Evolutionary conservation across 2,797 vertebrate species (phyloP).

Genomic region (Betta splendens): DNA sequence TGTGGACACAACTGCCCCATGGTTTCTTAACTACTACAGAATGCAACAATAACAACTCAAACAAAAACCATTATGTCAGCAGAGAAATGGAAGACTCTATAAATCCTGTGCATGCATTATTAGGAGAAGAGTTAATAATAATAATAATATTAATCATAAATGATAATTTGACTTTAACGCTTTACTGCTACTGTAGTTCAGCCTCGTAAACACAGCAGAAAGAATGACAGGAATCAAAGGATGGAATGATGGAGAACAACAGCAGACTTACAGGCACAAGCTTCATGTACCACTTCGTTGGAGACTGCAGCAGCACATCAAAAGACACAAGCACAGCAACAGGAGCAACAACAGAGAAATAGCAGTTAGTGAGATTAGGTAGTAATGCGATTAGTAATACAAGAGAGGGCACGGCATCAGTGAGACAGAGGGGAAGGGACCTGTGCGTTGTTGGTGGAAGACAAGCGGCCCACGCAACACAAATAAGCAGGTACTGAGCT

Average conservation of each 20-base stretch:
- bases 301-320: conserved; percentile 89
- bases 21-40: too few relatives aligned
- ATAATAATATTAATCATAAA: too few relatives aligned
- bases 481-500: conserved; percentile 22
- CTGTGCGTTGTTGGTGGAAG: conserved; percentile 2
- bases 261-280: conserved; percentile 99
- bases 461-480: conserved; percentile 29
- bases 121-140: too few relatives aligned
- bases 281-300: conserved; percentile 99
- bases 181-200: neutral
- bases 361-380: conserved; percentile 66
- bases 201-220: neutral
- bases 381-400: conserved; percentile 52
- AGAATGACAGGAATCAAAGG: conserved; percentile 1
- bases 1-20: too few relatives aligned
- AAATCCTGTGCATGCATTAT: too few relatives aligned
- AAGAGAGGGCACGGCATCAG: conserved; percentile 51
- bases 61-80: too few relatives aligned
- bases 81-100: too few relatives aligned
- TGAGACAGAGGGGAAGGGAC: conserved; percentile 22
- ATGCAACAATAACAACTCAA: too few relatives aligned
- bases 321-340: conserved; percentile 72
- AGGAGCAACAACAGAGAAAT: conserved; percentile 62
- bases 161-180: too few relatives aligned
- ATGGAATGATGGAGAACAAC: neutral